A percentile compares a stretch with the other conserved stretches of the same genome.
phyloP scores from a whole-genome alignment of 2,888 invertebrate genomes.

The Diarsia rubi region DNA sequence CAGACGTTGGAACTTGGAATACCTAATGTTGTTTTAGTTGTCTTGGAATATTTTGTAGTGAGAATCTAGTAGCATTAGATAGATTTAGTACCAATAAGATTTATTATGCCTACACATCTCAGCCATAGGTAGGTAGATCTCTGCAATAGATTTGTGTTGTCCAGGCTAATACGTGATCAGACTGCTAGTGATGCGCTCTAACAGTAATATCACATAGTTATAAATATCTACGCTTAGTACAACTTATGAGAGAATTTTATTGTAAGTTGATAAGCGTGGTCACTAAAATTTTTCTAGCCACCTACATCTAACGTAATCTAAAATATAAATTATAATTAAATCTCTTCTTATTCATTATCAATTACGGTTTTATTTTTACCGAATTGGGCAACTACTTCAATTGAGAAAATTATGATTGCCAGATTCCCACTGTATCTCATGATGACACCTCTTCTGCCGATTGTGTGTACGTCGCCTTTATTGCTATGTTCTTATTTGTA shows the following conservation, averaged over 20 bases:
- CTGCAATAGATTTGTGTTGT: constrained; percentile 71
- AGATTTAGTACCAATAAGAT: constrained; percentile 56
- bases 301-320: background rate
- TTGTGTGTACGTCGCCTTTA: constrained; percentile 58
- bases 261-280: constrained; percentile 22
- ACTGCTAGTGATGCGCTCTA: constrained; percentile 58
- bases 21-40: constrained; percentile 44
- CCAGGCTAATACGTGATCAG: constrained; percentile 67
- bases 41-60: constrained; percentile 46
- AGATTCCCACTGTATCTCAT: constrained; percentile 46
- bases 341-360: no score
- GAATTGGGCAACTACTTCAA: background rate
- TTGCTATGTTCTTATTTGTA: constrained; percentile 81
- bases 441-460: constrained; percentile 49
- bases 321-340: background rate
- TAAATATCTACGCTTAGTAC: constrained; percentile 43
- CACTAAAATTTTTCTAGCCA: background rate
- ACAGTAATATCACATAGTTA: constrained; percentile 54
- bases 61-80: constrained; percentile 28
- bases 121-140: constrained; percentile 71
- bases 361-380: constrained; percentile 4
- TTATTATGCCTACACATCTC: constrained; percentile 60
- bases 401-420: background rate
- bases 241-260: constrained; percentile 31
- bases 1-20: constrained; percentile 53